phyloP scores from a whole-genome alignment of 2,797 vertebrate genomes.

The Melopsittacus undulatus region DNA sequence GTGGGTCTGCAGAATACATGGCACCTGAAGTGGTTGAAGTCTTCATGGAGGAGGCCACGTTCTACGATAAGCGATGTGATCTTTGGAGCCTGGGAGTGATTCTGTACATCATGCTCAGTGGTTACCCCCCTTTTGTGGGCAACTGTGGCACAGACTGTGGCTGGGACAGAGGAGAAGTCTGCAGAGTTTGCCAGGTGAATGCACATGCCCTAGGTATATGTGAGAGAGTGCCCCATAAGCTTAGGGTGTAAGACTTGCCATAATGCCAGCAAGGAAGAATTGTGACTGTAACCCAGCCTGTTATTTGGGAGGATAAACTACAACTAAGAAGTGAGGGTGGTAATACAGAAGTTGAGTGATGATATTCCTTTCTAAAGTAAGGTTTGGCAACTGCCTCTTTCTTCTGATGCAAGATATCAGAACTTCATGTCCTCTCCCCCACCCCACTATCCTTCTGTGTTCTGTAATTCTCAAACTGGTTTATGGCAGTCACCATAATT shows the following conservation, averaged over 20 bases:
- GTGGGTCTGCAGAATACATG: slow-evolving; percentile 85
- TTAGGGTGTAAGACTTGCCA: neutral
- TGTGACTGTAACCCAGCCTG: neutral
- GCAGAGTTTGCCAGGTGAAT: slow-evolving; percentile 80
- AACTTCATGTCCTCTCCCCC: neutral
- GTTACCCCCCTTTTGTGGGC: slow-evolving; percentile 83
- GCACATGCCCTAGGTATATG: fast-evolving
- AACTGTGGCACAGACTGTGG: slow-evolving; percentile 82
- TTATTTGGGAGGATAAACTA: neutral
- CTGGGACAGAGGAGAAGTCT: slow-evolving; percentile 84
- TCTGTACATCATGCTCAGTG: slow-evolving; percentile 85
- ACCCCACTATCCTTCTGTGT: neutral
- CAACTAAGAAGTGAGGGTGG: neutral
- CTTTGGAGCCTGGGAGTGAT: slow-evolving; percentile 85
- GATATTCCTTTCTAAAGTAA: neutral
- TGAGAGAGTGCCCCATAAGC: neutral
- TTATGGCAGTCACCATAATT: neutral
- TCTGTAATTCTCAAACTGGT: neutral
- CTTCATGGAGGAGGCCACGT: slow-evolving; percentile 83
- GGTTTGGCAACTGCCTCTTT: neutral
- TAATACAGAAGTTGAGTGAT: neutral
- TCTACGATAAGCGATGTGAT: slow-evolving; percentile 85
- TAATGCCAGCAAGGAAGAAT: neutral
- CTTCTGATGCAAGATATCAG: neutral
- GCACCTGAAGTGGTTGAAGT: slow-evolving; percentile 84